Conservation (phyloP, 37 sponge, comb jelly and placozoan species). For the Aphrocallistes beatrix region DNA sequence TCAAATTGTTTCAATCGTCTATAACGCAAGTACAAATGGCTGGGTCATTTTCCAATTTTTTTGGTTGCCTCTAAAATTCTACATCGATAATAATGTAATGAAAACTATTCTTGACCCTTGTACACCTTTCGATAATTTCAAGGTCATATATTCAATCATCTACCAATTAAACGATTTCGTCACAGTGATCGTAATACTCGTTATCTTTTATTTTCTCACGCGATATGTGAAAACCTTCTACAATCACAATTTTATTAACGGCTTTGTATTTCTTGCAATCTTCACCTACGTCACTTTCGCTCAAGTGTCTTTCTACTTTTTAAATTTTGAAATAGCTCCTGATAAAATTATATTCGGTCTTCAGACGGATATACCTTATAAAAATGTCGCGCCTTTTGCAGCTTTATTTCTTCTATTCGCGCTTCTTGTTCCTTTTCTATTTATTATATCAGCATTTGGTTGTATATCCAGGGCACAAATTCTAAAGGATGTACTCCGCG, state of each 20-base stretch:
- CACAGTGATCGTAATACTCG: background rate
- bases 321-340: background rate
- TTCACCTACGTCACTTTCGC: background rate
- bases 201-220: background rate
- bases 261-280: background rate
- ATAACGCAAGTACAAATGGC: constrained; percentile 10
- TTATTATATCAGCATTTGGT: background rate
- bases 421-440: background rate
- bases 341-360: background rate
- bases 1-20: background rate
- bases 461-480: background rate
- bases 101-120: background rate
- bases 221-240: constrained; percentile 5
- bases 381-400: background rate
- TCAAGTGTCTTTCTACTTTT: background rate
- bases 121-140: background rate
- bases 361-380: background rate
- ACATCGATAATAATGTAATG: background rate
- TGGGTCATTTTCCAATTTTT: constrained; percentile 5
- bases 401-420: background rate
- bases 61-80: background rate
- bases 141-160: background rate
- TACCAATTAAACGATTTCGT: background rate
- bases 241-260: background rate
- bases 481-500: background rate